Conservation (phyloP, 2,888 invertebrate genomes). For the Girardia tigrina region DNA sequence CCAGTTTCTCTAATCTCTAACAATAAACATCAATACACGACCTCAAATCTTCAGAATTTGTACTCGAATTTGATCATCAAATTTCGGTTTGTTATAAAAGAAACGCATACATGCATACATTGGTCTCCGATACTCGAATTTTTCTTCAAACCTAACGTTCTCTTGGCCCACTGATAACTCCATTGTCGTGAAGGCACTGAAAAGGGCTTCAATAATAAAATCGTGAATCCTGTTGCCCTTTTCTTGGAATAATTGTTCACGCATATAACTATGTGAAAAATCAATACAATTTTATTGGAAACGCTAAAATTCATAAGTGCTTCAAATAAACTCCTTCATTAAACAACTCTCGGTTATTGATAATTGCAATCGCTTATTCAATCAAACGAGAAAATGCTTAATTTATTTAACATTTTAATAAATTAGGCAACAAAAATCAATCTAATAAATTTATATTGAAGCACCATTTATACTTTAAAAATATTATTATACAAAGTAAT, state of each 20-base stretch:
- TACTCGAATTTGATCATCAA: conserved; percentile 62
- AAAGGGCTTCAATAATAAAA: conserved; percentile 64
- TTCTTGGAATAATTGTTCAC: neutral
- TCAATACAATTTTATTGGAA: too few relatives aligned
- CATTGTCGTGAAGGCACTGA: conserved; percentile 86
- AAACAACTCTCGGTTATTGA: too few relatives aligned
- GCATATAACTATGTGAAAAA: neutral
- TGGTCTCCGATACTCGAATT: conserved; percentile 83
- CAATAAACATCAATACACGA: neutral
- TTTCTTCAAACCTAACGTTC: conserved; percentile 84
- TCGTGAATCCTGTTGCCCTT: conserved; percentile 28
- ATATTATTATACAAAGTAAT: conserved; percentile 37
- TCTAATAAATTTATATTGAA: too few relatives aligned
- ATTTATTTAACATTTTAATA: too few relatives aligned
- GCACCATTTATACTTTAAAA: too few relatives aligned
- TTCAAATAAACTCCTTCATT: too few relatives aligned
- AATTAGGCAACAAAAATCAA: too few relatives aligned
- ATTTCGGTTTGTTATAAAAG: conserved; percentile 51
- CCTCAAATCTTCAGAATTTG: neutral
- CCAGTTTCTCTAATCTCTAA: conserved; percentile 50
- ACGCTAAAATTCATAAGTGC: too few relatives aligned
- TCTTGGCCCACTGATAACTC: conserved; percentile 77
- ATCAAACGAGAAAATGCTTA: too few relatives aligned
- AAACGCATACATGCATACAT: conserved; percentile 86
- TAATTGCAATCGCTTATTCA: too few relatives aligned